Conservation (phyloP, 1,140 invertebrate species). For the Campodea augens region DNA sequence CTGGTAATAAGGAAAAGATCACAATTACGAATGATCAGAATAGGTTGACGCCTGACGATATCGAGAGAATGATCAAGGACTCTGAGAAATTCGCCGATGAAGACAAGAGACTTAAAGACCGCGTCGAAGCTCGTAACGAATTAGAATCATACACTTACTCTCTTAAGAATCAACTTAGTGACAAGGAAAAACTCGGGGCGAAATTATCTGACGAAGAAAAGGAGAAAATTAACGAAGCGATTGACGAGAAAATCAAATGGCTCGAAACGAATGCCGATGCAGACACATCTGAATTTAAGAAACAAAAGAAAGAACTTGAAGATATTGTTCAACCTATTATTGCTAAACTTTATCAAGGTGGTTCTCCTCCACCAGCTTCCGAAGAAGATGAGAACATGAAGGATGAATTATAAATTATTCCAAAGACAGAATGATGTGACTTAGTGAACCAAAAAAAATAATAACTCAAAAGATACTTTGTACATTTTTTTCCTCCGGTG, state of each 20-base stretch:
- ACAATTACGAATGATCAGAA: conserved; percentile 98
- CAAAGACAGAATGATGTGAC: too few relatives aligned
- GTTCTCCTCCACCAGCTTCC: conserved; percentile 40
- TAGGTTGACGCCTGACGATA: conserved; percentile 87
- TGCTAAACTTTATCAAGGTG: conserved; percentile 85
- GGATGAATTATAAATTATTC: conserved; percentile 76
- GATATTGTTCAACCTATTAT: conserved; percentile 94
- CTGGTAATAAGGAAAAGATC: conserved; percentile 95
- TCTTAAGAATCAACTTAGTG: conserved; percentile 89
- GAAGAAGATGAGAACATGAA: conserved; percentile 57
- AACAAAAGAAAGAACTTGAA: conserved; percentile 93
- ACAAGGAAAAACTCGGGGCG: conserved; percentile 94
- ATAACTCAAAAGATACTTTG: too few relatives aligned
- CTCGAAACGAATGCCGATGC: conserved; percentile 88
- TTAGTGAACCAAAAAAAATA: too few relatives aligned
- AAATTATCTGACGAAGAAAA: conserved; percentile 86
- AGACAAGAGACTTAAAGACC: conserved; percentile 92
- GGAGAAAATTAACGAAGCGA: conserved; percentile 82
- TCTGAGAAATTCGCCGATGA: conserved; percentile 97
- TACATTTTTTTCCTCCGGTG: too few relatives aligned
- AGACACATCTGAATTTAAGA: conserved; percentile 83
- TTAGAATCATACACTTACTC: conserved; percentile 96
- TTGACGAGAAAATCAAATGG: conserved; percentile 97
- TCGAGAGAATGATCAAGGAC: conserved; percentile 96
- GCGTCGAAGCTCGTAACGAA: conserved; percentile 86